Conservation (phyloP, 2,797 vertebrate species). For the Gobionotothen gibberifrons region DNA sequence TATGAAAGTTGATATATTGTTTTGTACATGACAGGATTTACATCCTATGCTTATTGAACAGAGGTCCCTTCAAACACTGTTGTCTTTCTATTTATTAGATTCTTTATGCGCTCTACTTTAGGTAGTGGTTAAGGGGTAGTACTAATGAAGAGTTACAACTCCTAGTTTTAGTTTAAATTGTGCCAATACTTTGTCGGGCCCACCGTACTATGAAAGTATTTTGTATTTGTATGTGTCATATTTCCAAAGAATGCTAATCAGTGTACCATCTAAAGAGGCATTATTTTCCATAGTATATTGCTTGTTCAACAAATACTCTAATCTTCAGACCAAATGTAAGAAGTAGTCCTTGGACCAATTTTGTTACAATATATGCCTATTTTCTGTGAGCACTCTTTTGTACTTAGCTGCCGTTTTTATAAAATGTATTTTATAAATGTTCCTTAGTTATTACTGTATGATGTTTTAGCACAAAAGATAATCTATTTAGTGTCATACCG, state of each 20-base stretch:
- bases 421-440: conserved; percentile 51
- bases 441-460: conserved; percentile 35
- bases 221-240: background rate
- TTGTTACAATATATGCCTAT: conserved; percentile 14
- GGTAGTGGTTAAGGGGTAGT: conserved; percentile 16
- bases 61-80: conserved; percentile 64
- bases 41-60: conserved; percentile 34
- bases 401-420: conserved; percentile 28
- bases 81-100: conserved; percentile 61
- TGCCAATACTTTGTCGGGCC: conserved; percentile 33
- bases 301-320: conserved; percentile 26
- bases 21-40: conserved; percentile 36
- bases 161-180: conserved; percentile 1
- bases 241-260: conserved; percentile 31
- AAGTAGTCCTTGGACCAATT: conserved; percentile 34
- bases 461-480: conserved; percentile 40
- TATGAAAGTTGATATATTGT: conserved; percentile 25
- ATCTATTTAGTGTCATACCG: conserved; percentile 26
- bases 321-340: conserved; percentile 36
- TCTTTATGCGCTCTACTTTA: conserved; percentile 19
- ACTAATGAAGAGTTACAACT: conserved; percentile 29
- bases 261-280: background rate
- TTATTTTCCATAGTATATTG: conserved; percentile 9
- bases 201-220: conserved; percentile 17
- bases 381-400: conserved; percentile 38